phyloP scores from a whole-genome alignment of 2,888 invertebrate genomes.

The Pinctada fucata region DNA sequence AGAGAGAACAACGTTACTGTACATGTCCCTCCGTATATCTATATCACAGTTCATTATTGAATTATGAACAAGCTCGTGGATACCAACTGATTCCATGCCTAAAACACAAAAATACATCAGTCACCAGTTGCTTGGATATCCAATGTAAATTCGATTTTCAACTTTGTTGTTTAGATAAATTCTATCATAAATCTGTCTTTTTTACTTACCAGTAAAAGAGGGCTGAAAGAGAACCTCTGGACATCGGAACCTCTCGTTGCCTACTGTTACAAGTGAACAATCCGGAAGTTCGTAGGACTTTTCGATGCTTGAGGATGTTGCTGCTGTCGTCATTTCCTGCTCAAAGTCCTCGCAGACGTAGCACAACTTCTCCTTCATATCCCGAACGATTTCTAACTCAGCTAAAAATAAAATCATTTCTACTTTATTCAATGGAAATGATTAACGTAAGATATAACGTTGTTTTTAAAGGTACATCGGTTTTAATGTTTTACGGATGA shows the following conservation, averaged over 20 bases:
- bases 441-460: no score
- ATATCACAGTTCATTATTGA: slow-evolving; percentile 71
- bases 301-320: slow-evolving; percentile 44
- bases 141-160: background rate
- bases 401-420: slow-evolving; percentile 33
- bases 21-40: slow-evolving; percentile 71
- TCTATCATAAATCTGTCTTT: background rate
- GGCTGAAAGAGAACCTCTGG: slow-evolving; percentile 34
- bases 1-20: slow-evolving; percentile 83
- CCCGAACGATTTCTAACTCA: slow-evolving; percentile 92
- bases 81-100: slow-evolving; percentile 48
- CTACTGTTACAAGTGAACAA: slow-evolving; percentile 51
- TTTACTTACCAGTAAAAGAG: slow-evolving; percentile 17
- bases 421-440: background rate
- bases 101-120: background rate
- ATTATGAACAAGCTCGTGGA: slow-evolving; percentile 71
- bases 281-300: slow-evolving; percentile 61
- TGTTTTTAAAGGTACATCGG: no score
- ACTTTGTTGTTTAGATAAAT: background rate
- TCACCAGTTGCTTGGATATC: background rate
- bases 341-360: slow-evolving; percentile 93
- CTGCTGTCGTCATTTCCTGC: slow-evolving; percentile 86
- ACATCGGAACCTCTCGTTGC: slow-evolving; percentile 45
- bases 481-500: no score
- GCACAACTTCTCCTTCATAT: slow-evolving; percentile 80